Percentiles rank a stretch among this genome's conserved stretches.
Evolutionary conservation across 1,140 invertebrate genomes (phyloP).

Genomic region (Papilio dardanus): DNA sequence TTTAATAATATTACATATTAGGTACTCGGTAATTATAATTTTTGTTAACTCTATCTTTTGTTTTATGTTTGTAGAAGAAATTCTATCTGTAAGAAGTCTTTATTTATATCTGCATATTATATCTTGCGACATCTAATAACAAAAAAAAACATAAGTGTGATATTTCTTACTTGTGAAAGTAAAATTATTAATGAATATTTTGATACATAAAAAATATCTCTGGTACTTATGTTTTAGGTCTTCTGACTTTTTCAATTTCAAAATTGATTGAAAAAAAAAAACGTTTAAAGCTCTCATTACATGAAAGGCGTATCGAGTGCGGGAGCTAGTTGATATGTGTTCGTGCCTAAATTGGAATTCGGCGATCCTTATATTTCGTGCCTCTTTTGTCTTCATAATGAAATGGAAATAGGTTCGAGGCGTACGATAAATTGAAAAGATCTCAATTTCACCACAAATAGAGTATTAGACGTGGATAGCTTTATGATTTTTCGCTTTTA

Average conservation of each 20-base stretch:
- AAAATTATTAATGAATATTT: too few relatives aligned
- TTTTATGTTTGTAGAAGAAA: too few relatives aligned
- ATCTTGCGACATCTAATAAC: too few relatives aligned
- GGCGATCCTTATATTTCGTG: not conserved
- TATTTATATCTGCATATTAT: too few relatives aligned
- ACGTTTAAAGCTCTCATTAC: not conserved
- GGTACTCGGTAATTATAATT: too few relatives aligned
- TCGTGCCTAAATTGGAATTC: conserved; percentile 19
- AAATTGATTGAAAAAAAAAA: not conserved
- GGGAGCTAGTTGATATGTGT: conserved; percentile 17
- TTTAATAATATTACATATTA: too few relatives aligned
- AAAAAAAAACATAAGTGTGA: too few relatives aligned
- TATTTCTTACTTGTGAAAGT: too few relatives aligned
- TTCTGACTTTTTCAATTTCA: not conserved
- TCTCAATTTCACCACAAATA: conserved; percentile 18
- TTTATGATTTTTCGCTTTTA: not conserved
- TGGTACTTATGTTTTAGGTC: too few relatives aligned
- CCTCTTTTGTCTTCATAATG: conserved; percentile 35
- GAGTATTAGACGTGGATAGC: not conserved
- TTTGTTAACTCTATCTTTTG: too few relatives aligned
- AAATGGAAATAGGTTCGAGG: conserved; percentile 31
- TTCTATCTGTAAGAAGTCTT: too few relatives aligned
- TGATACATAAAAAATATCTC: too few relatives aligned
- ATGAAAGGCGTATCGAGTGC: not conserved
- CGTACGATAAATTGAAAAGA: conserved; percentile 10